These are phyloP conservation scores for Hemiprocne comata DNA, from an alignment of 2,113 vertebrate species.

Conservation along the genomic window DNA sequence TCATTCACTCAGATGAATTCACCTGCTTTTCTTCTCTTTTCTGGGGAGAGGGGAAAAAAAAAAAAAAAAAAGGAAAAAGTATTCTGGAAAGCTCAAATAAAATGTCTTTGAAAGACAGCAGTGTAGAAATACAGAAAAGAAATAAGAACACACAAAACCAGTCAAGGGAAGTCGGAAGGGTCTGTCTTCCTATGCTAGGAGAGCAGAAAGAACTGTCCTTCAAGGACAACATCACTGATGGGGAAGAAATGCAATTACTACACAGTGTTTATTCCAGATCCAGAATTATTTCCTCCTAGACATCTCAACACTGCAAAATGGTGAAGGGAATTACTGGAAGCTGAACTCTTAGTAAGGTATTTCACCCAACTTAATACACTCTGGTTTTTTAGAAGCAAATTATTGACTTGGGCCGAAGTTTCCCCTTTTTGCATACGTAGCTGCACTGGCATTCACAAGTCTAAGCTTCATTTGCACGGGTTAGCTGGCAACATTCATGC, in stretches of 20 bases:
- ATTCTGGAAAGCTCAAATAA: neutral
- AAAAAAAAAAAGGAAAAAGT: neutral
- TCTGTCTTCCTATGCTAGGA: neutral
- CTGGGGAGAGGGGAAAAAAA: too few relatives aligned
- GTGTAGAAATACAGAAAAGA: neutral
- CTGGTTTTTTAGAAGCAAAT: neutral
- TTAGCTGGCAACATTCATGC: neutral
- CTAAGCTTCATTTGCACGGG: neutral
- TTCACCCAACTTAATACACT: neutral
- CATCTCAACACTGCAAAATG: neutral
- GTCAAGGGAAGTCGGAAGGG: neutral
- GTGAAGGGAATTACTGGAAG: neutral
- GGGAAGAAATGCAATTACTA: neutral
- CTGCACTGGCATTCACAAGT: neutral
- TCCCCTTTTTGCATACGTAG: neutral
- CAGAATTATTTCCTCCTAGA: neutral
- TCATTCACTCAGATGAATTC: neutral
- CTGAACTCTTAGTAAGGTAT: neutral
- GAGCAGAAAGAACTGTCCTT: neutral
- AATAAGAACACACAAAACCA: neutral
- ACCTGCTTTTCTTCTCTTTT: neutral
- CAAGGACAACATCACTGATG: neutral
- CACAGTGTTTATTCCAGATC: neutral
- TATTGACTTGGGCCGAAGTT: neutral
- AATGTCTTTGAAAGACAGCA: neutral